Percentiles rank a stretch among this genome's conserved stretches.
These are phyloP conservation scores for Micrasema minimum DNA, from an alignment of 1,140 invertebrate species.

Conservation along the genomic window DNA sequence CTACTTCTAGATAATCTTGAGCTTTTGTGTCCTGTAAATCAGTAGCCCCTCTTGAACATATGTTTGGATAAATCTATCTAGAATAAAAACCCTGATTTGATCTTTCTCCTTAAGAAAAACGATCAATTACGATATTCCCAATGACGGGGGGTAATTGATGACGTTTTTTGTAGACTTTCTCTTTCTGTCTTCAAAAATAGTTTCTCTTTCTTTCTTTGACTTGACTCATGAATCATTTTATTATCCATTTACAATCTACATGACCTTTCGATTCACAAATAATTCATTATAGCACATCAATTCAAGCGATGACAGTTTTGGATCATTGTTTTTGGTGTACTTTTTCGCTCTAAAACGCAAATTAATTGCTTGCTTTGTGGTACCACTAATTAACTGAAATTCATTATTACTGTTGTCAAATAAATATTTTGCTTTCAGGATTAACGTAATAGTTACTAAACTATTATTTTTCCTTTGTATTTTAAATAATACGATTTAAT, in stretches of 20 bases:
- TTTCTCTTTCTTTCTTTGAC: slow-evolving; percentile 22
- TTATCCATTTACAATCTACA: background rate
- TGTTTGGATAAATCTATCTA: slow-evolving; percentile 34
- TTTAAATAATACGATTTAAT: too few species aligned
- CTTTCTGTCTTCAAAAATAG: slow-evolving; percentile 26
- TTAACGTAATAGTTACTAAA: too few species aligned
- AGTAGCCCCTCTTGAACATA: slow-evolving; percentile 18
- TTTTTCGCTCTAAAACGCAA: background rate
- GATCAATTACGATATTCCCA: slow-evolving; percentile 32
- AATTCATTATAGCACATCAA: too few species aligned
- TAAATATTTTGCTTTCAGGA: too few species aligned
- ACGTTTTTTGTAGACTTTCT: slow-evolving; percentile 28
- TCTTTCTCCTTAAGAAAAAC: slow-evolving; percentile 28
- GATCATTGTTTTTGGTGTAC: background rate
- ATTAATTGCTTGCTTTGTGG: too few species aligned
- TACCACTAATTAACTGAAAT: too few species aligned
- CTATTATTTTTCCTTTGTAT: too few species aligned
- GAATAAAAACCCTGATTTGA: background rate
- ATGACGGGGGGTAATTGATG: slow-evolving; percentile 32
- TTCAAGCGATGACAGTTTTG: too few species aligned
- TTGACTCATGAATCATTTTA: slow-evolving; percentile 19
- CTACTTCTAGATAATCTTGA: slow-evolving; percentile 9
- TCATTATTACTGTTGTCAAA: too few species aligned
- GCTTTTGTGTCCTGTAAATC: slow-evolving; percentile 32
- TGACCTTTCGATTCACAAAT: too few species aligned